Evolutionary conservation across 2,797 vertebrate species (phyloP), one percentile per base, ranked within the genome.

Genomic region (Poecilia gillii): DNA sequence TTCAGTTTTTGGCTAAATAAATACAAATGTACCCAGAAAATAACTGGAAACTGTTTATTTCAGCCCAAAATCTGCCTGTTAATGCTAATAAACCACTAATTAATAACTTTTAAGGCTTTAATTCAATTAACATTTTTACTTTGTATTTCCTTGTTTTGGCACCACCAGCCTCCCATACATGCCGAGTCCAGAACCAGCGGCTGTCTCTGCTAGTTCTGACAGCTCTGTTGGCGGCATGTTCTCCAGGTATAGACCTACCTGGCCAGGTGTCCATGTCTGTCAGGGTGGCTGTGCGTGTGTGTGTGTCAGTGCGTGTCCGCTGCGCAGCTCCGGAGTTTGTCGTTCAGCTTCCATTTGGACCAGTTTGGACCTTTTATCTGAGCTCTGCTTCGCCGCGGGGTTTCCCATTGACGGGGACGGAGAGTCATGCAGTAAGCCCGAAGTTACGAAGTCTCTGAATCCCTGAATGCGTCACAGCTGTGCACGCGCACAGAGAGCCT

Each of bases 351-450:
- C 87, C 90, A 92, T 92, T 85, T 79, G 90, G 36, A 25, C 39
- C 47, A 2, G 16, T 74, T 71, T 70, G 76, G 36, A 73, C 4
- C 75, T 91, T 93, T 91, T 92, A 92, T 87, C 13, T 23, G 62
- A 7, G 7, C 43, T 16, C 41, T 45, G 2, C 20, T 8, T 4
- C 11, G n/a, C 4, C 0, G 31, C 33, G 85, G 91, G 87, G 66
- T 31, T 91, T 91, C 47, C 88, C 87, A 11, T 33, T 73, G 68
- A 75, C 57, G 13, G 62, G 1, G 4, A 5, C 4, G 28, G 9
- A 9, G n/a, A 80, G 5, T 84, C 84, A 88, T 77, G 0, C 28
- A 57, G 51, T 5, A 51, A 86, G 49, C 0, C 64, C 82, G 33
- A 41, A 81, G 74, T 92, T 83, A 79, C 82, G 85, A 80, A 84